Percentiles rank a stretch among this genome's conserved stretches.
Evolutionary conservation across 2,888 invertebrate genomes (phyloP).

Genomic region (Torymus texanus): DNA sequence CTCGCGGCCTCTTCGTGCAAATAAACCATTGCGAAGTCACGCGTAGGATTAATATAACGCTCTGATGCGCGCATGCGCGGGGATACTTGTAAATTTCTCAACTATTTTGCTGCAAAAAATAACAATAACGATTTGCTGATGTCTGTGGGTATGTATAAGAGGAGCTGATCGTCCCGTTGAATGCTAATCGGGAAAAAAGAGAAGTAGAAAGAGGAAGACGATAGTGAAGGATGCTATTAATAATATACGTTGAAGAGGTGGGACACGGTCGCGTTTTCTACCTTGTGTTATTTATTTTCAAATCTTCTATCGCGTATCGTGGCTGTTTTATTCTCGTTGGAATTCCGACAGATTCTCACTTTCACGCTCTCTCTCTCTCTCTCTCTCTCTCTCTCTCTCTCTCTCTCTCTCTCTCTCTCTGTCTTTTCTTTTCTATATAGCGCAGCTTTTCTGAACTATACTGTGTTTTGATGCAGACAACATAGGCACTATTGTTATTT

Average conservation of each 20-base stretch:
- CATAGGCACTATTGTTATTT: too few species aligned
- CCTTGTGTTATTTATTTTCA: conserved; percentile 35
- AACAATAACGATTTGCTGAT: neutral
- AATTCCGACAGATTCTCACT: neutral
- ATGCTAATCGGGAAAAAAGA: conserved; percentile 25
- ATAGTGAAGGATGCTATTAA: conserved; percentile 36
- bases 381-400: too few species aligned
- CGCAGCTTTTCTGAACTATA: too few species aligned
- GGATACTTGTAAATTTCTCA: conserved; percentile 11
- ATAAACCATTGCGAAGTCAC: neutral
- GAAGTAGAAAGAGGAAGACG: neutral
- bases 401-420: too few species aligned
- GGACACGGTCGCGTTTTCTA: conserved; percentile 5
- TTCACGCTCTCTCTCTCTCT: too few species aligned
- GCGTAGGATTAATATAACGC: conserved; percentile 1
- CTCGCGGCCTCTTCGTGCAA: neutral
- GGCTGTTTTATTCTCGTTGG: conserved; percentile 26
- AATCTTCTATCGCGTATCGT: conserved; percentile 26
- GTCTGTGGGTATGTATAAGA: neutral
- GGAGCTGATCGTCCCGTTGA: conserved; percentile 25
- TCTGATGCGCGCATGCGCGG: too few species aligned
- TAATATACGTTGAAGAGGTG: conserved; percentile 11
- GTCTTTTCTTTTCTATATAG: too few species aligned
- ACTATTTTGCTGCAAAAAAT: conserved; percentile 13
- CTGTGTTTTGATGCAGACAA: too few species aligned